Base-by-base conservation (phyloP, 2,888 invertebrate species). In the Andrena camellia region DNA sequence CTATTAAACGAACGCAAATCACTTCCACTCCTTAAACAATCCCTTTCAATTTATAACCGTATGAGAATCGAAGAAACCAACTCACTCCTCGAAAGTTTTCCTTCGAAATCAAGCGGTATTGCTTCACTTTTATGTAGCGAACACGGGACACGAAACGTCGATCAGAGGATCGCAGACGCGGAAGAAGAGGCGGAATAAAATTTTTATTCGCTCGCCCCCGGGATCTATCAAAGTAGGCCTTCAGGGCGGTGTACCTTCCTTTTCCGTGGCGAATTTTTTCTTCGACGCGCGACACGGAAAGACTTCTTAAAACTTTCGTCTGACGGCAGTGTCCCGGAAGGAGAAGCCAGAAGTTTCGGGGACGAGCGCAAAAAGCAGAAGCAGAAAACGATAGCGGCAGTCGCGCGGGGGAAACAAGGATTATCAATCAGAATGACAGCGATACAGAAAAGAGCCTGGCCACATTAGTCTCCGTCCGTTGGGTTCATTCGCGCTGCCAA, bases 371-470 rank as follows among this genome's bases (percentile, higher is more conserved):
- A 52, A 75, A 42, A 67, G 52, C 66, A 29, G 54, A 70, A 64
- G 70, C 52, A 57, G 52, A 57, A 64, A 86, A 31, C 52, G 57
- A 73, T 48, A 57, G 31, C 42, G 50, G 64, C n/a, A 72, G 71
- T 66, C 59, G 29, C 2, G 72, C 63, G 72, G 67, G 77, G 57
- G 78, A 57, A 73, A 82, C 70, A 67, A 78, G 81, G 82, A 85
- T 91, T 91, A 92, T 92, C 90, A 91, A 92, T 92, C 91, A 92
- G 90, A 81, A 80, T 82, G 86, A 86, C 87, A 86, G 81, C 81
- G 85, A 88, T 84, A 89, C 86, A 88, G 89, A 85, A 84, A 80
- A 80, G 78, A 82, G 77, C 74, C 67, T 62, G 76, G 78, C 62
- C 78, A 72, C 84, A 92, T 92, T 90, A 92, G 90, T 91, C 89